phyloP scores from a whole-genome alignment of 1,140 invertebrate species.

The Yoshiicerus persimilis region DNA sequence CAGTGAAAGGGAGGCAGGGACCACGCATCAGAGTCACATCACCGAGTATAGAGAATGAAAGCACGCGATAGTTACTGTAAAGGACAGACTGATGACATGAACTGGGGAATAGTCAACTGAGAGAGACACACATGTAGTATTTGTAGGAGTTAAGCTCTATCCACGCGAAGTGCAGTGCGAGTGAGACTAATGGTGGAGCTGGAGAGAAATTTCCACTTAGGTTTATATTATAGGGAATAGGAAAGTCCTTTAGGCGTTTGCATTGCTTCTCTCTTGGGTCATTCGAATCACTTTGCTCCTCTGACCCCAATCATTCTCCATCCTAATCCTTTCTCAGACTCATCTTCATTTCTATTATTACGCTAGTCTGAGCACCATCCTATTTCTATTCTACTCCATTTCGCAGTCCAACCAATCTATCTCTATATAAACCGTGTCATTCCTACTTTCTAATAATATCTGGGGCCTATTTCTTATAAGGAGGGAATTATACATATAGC shows the following conservation, averaged over 20 bases:
- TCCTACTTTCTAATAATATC: not conserved
- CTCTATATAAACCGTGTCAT: not conserved
- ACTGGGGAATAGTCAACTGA: not conserved
- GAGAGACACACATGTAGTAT: not conserved
- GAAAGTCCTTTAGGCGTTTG: conserved; percentile 14
- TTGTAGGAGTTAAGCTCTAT: not conserved
- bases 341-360: conserved; percentile 17
- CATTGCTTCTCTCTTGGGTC: conserved; percentile 30
- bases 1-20: not conserved
- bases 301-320: conserved; percentile 12
- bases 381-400: not conserved
- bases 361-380: not conserved
- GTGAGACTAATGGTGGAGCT: not conserved
- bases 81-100: conserved; percentile 8
- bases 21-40: not conserved
- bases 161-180: not conserved
- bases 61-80: not conserved
- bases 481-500: not conserved
- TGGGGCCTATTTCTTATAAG: not conserved
- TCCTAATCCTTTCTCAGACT: conserved; percentile 15
- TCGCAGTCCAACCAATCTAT: not conserved
- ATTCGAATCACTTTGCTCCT: conserved; percentile 37
- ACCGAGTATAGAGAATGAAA: not conserved
- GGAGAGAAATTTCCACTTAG: not conserved
- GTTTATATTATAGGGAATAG: not conserved